Conservation (phyloP, 2,797 vertebrate species). For the Chelon labrosus region DNA sequence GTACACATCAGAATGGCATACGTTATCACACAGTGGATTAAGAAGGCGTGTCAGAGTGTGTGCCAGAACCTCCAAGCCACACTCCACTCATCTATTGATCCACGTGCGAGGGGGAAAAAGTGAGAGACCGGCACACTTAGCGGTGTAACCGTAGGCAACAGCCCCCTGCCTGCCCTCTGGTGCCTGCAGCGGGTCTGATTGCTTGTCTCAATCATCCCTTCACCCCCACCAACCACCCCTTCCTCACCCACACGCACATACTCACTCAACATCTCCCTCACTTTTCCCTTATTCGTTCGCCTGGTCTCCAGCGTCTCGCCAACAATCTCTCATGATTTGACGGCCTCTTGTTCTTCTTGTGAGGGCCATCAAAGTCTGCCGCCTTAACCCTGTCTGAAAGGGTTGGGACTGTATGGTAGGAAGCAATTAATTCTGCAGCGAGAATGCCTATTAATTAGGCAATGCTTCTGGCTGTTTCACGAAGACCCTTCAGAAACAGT, state of each 20-base stretch:
- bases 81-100: constrained; percentile 77
- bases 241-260: constrained; percentile 30
- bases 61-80: constrained; percentile 59
- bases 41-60: constrained; percentile 67
- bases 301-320: constrained; percentile 37
- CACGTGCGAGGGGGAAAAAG: constrained; percentile 38
- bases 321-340: constrained; percentile 66
- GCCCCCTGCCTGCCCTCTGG: constrained; percentile 72
- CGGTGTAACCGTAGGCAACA: constrained; percentile 71
- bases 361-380: constrained; percentile 68
- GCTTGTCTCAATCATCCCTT: constrained; percentile 81
- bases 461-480: constrained; percentile 73
- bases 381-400: constrained; percentile 68
- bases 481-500: constrained; percentile 71
- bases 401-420: constrained; percentile 60
- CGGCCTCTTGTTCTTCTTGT: constrained; percentile 67
- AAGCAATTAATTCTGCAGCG: constrained; percentile 76
- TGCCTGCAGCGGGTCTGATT: constrained; percentile 78
- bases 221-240: constrained; percentile 31
- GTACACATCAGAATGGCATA: constrained; percentile 51
- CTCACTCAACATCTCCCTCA: constrained; percentile 29
- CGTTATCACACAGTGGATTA: constrained; percentile 77
- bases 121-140: constrained; percentile 67
- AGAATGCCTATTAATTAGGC: constrained; percentile 82
- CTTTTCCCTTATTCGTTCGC: constrained; percentile 47